phyloP scores from a whole-genome alignment of 1,140 invertebrate genomes.

The Drosophila sp. region DNA sequence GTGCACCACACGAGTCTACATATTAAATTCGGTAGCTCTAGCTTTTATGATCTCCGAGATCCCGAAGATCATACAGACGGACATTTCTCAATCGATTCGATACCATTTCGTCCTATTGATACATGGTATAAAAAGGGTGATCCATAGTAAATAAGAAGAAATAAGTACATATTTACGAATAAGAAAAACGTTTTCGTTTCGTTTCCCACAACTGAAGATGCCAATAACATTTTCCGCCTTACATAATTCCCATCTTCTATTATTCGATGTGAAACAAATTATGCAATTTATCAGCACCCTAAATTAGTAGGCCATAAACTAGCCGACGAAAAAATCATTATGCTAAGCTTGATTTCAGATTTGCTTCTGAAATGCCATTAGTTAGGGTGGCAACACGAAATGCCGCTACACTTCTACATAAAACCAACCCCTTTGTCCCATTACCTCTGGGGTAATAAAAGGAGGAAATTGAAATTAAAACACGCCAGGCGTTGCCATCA shows the following conservation, averaged over 20 bases:
- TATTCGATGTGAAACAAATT: slow-evolving; percentile 29
- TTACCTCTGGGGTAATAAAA: slow-evolving; percentile 25
- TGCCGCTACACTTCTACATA: slow-evolving; percentile 45
- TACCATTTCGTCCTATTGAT: too few relatives aligned
- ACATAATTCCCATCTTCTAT: neutral
- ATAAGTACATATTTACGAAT: too few relatives aligned
- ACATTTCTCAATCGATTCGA: too few relatives aligned
- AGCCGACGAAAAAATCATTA: slow-evolving; percentile 24
- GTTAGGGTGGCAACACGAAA: slow-evolving; percentile 42
- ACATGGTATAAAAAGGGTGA: too few relatives aligned
- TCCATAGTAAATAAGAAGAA: too few relatives aligned
- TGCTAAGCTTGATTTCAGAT: slow-evolving; percentile 14
- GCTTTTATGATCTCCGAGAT: too few relatives aligned
- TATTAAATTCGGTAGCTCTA: too few relatives aligned
- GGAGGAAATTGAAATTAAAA: slow-evolving; percentile 55
- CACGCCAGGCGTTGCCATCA: slow-evolving; percentile 60
- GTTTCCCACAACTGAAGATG: too few relatives aligned
- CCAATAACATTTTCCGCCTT: neutral
- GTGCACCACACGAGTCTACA: too few relatives aligned
- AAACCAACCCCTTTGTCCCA: slow-evolving; percentile 53
- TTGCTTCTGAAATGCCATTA: slow-evolving; percentile 26
- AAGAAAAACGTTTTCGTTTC: too few relatives aligned
- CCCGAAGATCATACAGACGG: too few relatives aligned
- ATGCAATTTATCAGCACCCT: slow-evolving; percentile 54
- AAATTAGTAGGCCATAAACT: slow-evolving; percentile 23